Base-by-base conservation (phyloP, 2,113 vertebrate species). In the Oreochromis aureus region DNA sequence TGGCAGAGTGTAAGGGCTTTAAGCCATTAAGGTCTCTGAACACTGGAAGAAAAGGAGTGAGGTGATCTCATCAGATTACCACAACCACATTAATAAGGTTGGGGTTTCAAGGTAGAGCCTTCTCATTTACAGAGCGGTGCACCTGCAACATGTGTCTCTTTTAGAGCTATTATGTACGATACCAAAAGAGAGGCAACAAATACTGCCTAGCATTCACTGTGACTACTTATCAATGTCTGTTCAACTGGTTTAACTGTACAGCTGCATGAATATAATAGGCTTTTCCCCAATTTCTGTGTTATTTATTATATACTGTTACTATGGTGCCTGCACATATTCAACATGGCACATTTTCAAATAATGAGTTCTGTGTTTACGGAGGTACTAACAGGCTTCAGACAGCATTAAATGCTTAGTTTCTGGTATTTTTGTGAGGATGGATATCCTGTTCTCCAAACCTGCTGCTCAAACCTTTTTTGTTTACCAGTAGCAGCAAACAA, bases 61-160 rank as follows among this genome's bases (percentile, higher is more conserved):
- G 89, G 80, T 84, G 87, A 94, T 88, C 82, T 92, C 87, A 92
- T 95, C 89, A 93, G 93, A 92, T 93, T 93, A 91, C 91, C 82
- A 55, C 81, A 86, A 91, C 88, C 92, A 85, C 90, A 94, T 88
- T 86, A 92, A 91, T 87, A 87, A 81, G 85, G 69, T 44, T 87
- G 80, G 81, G 81, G 87, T 89, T 95, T 92, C 44, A 56, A 84
- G 71, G 81, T 88, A 83, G 54, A 76, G 88, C 78, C 81, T 69
- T 89, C 86, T 92, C 85, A 16, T 92, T 91, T 86, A 87, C 89
- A 91, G 86, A 82, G 56, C 87, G 48, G 80, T 78, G 82, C 87
- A 92, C 86, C 92, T 95, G 91, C 84, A 51, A 85, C 85, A 92
- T 46, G 46, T 81, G 89, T 89, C 71, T 48, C 84, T 81, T 86